A percentile compares a stretch with the other conserved stretches of the same genome.
These are phyloP conservation scores for Dorcus parallelipipedus DNA, from an alignment of 2,888 invertebrate species.

Conservation along the genomic window DNA sequence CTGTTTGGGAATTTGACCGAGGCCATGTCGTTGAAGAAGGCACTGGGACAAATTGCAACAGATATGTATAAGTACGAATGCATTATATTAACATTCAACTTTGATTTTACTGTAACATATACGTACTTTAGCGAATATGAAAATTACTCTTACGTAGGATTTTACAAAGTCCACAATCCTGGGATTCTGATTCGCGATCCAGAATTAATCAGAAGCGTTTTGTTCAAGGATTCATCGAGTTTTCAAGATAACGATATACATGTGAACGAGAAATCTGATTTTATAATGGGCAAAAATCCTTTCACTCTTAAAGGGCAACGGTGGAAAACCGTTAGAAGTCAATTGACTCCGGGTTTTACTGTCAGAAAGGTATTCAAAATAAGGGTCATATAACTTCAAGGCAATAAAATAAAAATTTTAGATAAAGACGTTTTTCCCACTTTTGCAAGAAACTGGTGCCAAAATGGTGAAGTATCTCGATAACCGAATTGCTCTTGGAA, in stretches of 20 bases:
- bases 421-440: constrained; percentile 51
- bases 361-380: constrained; percentile 43
- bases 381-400: not conserved
- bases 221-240: constrained; percentile 38
- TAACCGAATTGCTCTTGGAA: constrained; percentile 18
- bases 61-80: constrained; percentile 38
- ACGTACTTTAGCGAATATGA: constrained; percentile 34
- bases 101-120: not conserved
- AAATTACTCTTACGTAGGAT: constrained; percentile 37
- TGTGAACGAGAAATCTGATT: constrained; percentile 46
- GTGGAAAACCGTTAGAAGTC: constrained; percentile 51
- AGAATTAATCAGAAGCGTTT: constrained; percentile 39
- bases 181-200: constrained; percentile 38
- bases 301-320: constrained; percentile 48
- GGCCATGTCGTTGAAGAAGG: constrained; percentile 31
- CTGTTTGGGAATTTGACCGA: constrained; percentile 42
- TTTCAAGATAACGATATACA: constrained; percentile 43
- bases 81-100: not conserved
- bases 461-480: constrained; percentile 46
- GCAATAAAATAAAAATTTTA: constrained; percentile 20
- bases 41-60: constrained; percentile 37
- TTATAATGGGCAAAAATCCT: constrained; percentile 49
- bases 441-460: constrained; percentile 48
- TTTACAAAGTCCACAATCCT: constrained; percentile 36
- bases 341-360: constrained; percentile 52